These are phyloP conservation scores for Cataglyphis hispanica DNA, from an alignment of 1,140 invertebrate genomes.

Conservation along the genomic window DNA sequence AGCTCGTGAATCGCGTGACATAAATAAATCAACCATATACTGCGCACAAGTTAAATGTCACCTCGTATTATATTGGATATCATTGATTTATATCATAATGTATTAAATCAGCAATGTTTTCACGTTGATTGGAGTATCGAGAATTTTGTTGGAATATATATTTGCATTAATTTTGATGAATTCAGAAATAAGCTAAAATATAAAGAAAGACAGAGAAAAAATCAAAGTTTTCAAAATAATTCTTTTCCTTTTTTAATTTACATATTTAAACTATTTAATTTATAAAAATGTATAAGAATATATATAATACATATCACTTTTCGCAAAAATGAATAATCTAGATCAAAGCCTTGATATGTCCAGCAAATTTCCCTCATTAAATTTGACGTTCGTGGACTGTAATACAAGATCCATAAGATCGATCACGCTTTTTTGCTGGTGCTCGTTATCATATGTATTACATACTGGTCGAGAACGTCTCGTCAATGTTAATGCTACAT, in stretches of 20 bases:
- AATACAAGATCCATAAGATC: conserved; percentile 4
- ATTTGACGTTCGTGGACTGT: not conserved
- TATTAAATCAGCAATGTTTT: conserved; percentile 9
- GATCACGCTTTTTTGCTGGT: conserved; percentile 4
- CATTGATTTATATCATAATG: not conserved
- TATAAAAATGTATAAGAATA: not conserved
- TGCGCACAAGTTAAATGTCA: not conserved
- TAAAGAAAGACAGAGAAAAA: not conserved
- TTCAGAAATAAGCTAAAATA: not conserved
- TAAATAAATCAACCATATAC: conserved; percentile 19
- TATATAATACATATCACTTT: not conserved
- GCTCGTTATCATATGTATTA: conserved; percentile 39
- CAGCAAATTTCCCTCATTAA: not conserved
- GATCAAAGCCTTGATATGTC: not conserved
- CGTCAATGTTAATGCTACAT: conserved; percentile 54
- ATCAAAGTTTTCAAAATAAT: too few species aligned
- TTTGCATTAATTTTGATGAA: not conserved
- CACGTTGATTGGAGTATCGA: not conserved
- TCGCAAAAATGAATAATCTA: not conserved
- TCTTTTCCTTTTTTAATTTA: not conserved
- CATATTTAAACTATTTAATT: too few species aligned
- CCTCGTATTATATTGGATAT: not conserved
- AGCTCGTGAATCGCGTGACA: not conserved
- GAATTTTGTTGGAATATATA: not conserved
- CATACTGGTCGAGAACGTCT: conserved; percentile 2